Evolutionary conservation across 2,797 vertebrate genomes (phyloP).

Genomic region (Chelon labrosus): DNA sequence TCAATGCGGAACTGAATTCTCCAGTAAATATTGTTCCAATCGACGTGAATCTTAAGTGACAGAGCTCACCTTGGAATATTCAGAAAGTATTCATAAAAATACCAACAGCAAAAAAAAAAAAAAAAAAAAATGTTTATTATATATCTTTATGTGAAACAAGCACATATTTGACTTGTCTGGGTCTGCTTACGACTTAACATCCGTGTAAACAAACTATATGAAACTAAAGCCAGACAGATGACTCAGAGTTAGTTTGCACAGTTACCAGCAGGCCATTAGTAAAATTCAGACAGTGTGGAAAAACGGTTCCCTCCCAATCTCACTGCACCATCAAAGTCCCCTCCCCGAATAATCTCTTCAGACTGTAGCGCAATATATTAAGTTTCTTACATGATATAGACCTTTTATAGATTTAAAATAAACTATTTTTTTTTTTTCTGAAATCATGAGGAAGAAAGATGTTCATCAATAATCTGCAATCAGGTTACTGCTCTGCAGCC

Average conservation of each 20-base stretch:
- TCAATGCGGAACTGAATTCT: neutral
- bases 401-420: conserved; percentile 8
- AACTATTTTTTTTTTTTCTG: neutral
- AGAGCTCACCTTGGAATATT: conserved; percentile 14
- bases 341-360: conserved; percentile 9
- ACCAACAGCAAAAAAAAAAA: neutral
- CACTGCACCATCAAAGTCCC: neutral
- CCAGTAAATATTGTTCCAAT: conserved; percentile 16
- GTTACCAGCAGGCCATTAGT: neutral
- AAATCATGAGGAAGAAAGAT: neutral
- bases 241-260: neutral
- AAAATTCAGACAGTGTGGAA: neutral
- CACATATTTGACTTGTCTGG: neutral
- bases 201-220: neutral
- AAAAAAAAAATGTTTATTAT: neutral
- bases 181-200: neutral
- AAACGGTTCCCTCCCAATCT: neutral
- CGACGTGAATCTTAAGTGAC: neutral
- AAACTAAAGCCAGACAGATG: neutral
- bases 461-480: conserved; percentile 1
- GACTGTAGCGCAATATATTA: neutral
- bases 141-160: neutral
- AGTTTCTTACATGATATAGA: neutral
- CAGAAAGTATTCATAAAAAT: neutral
- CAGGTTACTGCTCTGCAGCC: neutral